Conservation (phyloP, 2,888 invertebrate species). For the Diabrotica balteata region DNA sequence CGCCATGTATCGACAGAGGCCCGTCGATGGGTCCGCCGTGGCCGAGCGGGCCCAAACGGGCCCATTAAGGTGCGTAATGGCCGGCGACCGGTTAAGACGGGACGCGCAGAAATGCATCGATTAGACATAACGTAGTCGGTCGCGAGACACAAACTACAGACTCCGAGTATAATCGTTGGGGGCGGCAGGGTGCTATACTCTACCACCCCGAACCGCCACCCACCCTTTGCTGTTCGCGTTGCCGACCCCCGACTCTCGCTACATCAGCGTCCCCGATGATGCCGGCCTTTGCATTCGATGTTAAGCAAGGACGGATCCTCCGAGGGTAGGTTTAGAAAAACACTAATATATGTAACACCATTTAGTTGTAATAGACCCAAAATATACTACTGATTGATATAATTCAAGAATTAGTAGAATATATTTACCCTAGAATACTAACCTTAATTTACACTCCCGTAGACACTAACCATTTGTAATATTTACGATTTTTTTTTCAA, state of each 20-base stretch:
- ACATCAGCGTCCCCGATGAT: constrained; percentile 17
- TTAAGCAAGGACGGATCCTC: constrained; percentile 12
- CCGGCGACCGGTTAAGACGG: constrained; percentile 69
- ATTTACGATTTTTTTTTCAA: too few species aligned
- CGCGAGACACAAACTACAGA: constrained; percentile 55
- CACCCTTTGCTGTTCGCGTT: constrained; percentile 9
- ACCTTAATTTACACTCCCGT: too few species aligned
- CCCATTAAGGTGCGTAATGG: constrained; percentile 82
- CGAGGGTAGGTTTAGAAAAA: neutral
- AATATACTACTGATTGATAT: neutral
- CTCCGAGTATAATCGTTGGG: constrained; percentile 39
- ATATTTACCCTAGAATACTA: too few species aligned
- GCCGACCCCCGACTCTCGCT: constrained; percentile 11
- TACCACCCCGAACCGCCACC: neutral
- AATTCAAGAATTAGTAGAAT: too few species aligned
- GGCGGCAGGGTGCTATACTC: constrained; percentile 20
- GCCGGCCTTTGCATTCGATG: constrained; percentile 31
- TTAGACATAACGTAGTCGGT: constrained; percentile 69
- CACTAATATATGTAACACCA: too few species aligned
- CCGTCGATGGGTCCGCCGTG: constrained; percentile 42
- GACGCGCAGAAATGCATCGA: constrained; percentile 75
- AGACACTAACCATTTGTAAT: too few species aligned
- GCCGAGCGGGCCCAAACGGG: constrained; percentile 61
- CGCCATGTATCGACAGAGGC: constrained; percentile 37
- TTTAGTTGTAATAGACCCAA: too few species aligned